Base-by-base conservation (phyloP, 2,113 vertebrate species). In the Erythrolamprus reginae region DNA sequence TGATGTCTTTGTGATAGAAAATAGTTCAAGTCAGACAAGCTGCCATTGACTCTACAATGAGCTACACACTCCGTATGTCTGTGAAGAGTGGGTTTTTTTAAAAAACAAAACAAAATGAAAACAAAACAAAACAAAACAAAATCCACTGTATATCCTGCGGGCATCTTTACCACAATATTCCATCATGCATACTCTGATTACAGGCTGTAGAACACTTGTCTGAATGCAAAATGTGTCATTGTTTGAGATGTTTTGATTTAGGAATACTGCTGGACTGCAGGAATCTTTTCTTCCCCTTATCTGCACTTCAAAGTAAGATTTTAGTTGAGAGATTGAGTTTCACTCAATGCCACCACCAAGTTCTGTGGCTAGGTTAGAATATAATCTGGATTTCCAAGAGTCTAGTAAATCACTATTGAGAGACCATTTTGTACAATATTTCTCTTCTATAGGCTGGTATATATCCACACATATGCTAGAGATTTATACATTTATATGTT, bases 221-320 rank as follows among this genome's bases (percentile, higher is more conserved):
- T 84, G 88, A 56, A 56, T 56, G 52, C 42, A 89, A 56, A 84
- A 51, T 26, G 55, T 61, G 45, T 84, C 52, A 89, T 42, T 84
- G 53, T 19, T 50, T 89, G 45, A 61, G 45, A 89, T 65, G 56
- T 86, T 90, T 86, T 90, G 48, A 86, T 89, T 89, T 58, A 84
- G 89, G 58, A 58, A 58, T 26, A 84, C 23, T 65, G n/a, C 48
- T 90, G 52, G n/a, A 19, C 13, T 19, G n/a, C 83, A 85, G 55
- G 83, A 86, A 52, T 51, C 23, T 33, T 90, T 85, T 17, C n/a
- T 19, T 19, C 7, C 15, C 45, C 8, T 48, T 24, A 38, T 7
- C 15, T 50, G 10, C 26, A 48, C 65, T 38, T 19, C 56, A 51
- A 26, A 38, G 45, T 65, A 15, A 51, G 28, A 85, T 85, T 28